Percentiles rank a stretch among this genome's conserved stretches.
Conservation (phyloP, 2,888 invertebrate species). For the Salticus scenicus region DNA sequence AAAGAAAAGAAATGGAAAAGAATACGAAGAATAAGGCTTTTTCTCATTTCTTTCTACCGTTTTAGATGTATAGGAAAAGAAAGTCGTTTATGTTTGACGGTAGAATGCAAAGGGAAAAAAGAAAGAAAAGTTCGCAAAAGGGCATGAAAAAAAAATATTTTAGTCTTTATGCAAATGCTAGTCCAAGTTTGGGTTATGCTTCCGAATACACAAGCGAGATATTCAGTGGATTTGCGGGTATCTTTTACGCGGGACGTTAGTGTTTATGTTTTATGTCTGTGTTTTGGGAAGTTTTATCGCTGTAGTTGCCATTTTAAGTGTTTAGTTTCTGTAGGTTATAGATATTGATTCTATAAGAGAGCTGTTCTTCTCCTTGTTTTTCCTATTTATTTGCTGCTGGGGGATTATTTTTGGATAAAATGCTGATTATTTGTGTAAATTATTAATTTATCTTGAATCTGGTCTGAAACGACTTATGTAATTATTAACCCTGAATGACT, state of each 20-base stretch:
- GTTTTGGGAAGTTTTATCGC: background rate
- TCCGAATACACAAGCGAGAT: slow-evolving; percentile 43
- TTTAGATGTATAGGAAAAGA: background rate
- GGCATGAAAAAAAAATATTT: slow-evolving; percentile 27
- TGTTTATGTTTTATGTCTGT: slow-evolving; percentile 3
- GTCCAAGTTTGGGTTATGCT: slow-evolving; percentile 20
- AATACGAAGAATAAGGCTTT: background rate
- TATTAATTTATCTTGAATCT: too few species aligned
- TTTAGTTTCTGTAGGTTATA: background rate
- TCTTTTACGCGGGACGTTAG: background rate
- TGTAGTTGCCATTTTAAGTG: background rate
- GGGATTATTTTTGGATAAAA: too few species aligned
- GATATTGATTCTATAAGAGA: background rate
- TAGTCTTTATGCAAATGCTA: slow-evolving; percentile 52
- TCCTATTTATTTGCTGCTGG: too few species aligned
- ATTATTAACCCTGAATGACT: too few species aligned
- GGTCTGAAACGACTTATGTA: too few species aligned
- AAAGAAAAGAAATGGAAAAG: background rate
- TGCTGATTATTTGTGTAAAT: too few species aligned
- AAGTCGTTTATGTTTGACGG: slow-evolving; percentile 10
- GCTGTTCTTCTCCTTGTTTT: background rate
- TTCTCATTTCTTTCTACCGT: background rate
- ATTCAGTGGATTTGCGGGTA: slow-evolving; percentile 6
- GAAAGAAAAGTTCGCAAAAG: too few species aligned
- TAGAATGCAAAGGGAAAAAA: background rate